Evolutionary conservation across 2,888 invertebrate genomes (phyloP).

Genomic region (Hyalella azteca): DNA sequence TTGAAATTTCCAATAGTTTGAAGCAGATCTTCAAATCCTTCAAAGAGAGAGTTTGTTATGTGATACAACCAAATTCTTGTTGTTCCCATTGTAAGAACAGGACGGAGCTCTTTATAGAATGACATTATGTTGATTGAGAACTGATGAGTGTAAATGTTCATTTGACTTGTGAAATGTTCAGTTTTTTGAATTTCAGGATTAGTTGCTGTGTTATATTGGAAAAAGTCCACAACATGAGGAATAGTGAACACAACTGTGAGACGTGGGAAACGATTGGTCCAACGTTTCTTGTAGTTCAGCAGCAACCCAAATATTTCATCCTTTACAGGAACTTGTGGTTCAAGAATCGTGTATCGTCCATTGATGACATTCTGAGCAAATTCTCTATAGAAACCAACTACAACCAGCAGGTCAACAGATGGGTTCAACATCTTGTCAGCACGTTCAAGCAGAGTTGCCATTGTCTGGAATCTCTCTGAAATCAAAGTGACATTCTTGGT

Average conservation of each 20-base stretch:
- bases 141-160: slow-evolving; percentile 35
- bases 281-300: background rate
- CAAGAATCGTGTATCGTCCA: slow-evolving; percentile 19
- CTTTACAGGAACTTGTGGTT: slow-evolving; percentile 29
- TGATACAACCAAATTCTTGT: slow-evolving; percentile 26
- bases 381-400: slow-evolving; percentile 25
- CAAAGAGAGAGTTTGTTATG: slow-evolving; percentile 32
- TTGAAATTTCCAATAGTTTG: slow-evolving; percentile 26
- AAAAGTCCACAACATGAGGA: slow-evolving; percentile 23
- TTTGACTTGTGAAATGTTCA: slow-evolving; percentile 2
- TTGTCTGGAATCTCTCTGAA: background rate
- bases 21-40: background rate
- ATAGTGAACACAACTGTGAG: slow-evolving; percentile 26
- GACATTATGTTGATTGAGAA: slow-evolving; percentile 24
- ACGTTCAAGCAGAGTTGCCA: background rate
- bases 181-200: slow-evolving; percentile 21
- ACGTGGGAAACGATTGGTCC: background rate
- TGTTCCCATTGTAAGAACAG: background rate
- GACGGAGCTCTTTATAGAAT: slow-evolving; percentile 6
- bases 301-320: slow-evolving; percentile 11
- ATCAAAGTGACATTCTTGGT: slow-evolving; percentile 17
- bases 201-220: slow-evolving; percentile 3
- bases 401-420: slow-evolving; percentile 1
- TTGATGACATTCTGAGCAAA: slow-evolving; percentile 36
- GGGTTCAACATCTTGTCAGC: slow-evolving; percentile 5